Conservation (phyloP, 2,797 vertebrate species). For the Centroberyx gerrardi region DNA sequence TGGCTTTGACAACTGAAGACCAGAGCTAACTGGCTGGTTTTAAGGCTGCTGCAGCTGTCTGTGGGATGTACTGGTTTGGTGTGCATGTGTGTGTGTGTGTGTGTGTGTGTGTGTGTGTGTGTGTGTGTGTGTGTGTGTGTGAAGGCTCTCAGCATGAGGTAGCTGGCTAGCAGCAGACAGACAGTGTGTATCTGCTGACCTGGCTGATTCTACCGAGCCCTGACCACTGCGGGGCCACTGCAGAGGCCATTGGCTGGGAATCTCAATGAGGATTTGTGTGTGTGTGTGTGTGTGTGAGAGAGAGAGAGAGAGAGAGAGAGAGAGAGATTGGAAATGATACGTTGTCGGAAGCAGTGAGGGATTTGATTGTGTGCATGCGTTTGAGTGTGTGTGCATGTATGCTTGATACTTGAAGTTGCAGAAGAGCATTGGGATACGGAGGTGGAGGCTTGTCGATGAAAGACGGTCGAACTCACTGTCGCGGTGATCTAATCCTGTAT, state of each 20-base stretch:
- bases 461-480: no score
- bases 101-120: no score
- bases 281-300: not conserved
- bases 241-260: conserved; percentile 50
- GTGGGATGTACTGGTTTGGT: not conserved
- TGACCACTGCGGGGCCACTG: conserved; percentile 30
- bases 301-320: no score
- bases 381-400: not conserved
- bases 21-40: not conserved
- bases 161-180: conserved; percentile 55
- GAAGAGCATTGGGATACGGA: no score
- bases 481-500: no score
- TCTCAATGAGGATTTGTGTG: conserved; percentile 9
- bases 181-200: conserved; percentile 67
- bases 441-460: no score
- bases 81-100: not conserved
- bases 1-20: conserved; percentile 47
- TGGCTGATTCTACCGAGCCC: conserved; percentile 60
- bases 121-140: not conserved
- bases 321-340: no score
- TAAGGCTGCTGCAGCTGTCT: conserved; percentile 6
- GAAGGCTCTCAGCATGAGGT: conserved; percentile 53
- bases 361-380: no score
- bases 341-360: no score
- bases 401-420: no score